Base-by-base conservation (phyloP, 2,888 invertebrate genomes). In the Lymantria monacha region DNA sequence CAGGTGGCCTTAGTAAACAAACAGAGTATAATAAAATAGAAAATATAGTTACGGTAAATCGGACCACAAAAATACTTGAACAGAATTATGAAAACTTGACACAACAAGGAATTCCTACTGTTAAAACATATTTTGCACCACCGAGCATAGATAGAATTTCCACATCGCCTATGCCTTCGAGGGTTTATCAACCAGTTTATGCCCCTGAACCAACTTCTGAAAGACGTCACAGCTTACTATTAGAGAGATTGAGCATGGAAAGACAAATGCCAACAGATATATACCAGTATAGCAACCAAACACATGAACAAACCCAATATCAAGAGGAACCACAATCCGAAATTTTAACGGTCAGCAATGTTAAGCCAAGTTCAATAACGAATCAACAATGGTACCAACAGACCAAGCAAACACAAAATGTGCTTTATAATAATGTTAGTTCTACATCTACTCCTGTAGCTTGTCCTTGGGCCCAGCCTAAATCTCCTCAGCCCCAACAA, bases 321-420 rank as follows among this genome's bases (percentile, higher is more conserved):
- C 70, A 76, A 8, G 79, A 82, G 59, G 90, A 90, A 60, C 91
- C 91, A 11, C 84, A 87, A 58, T 84, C 89, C 7, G 91, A 91
- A 69, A 83, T 91, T 37, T 63, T 91, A 1, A 84, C 76, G 15
- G 84, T 86, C 1, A 88, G 87, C 53, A 91, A 91, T 56, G 85
- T 91, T 0, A 91, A 91, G 55, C 91, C 91, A 2, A 91, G 91
- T 61, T 74, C 76, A 10, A 87, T 91, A 30, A 85, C 83, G 9
- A 90, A 89, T 51, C 85, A 87, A 49, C 87, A 90, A 57, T 91
- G 91, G 91, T 91, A 85, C 53, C 87, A 89, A 63, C 85, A 87
- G 49, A 77, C 66, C 33, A 80, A 70, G 38, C 81, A 73, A 55
- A 81, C 83, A 48, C 84, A 85, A 50, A 84, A 84, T 54, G 61